Evolutionary conservation across 2,113 vertebrate genomes (phyloP).

Genomic region (Phrynocephalus versicolor): DNA sequence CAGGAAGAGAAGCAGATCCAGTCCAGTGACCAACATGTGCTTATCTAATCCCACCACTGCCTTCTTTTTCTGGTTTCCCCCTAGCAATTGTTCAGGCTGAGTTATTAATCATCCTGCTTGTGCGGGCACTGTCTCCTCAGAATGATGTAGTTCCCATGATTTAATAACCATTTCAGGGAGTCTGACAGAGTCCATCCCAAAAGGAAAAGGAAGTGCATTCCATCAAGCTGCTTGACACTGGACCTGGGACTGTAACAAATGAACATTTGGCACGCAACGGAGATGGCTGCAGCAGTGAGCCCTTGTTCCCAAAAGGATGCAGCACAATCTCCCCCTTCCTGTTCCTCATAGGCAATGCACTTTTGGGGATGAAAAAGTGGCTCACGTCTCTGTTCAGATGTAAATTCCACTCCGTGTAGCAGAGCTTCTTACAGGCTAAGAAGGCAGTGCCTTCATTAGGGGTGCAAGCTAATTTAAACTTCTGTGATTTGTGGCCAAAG

Average conservation of each 20-base stretch:
- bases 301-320: neutral
- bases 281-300: neutral
- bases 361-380: neutral
- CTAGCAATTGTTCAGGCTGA: neutral
- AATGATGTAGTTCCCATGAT: neutral
- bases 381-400: neutral
- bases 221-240: neutral
- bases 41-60: accelerated
- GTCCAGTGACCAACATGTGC: neutral
- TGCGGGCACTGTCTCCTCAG: neutral
- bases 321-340: neutral
- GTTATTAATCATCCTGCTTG: neutral
- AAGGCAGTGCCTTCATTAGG: neutral
- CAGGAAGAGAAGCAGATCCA: neutral
- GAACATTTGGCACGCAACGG: neutral
- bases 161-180: neutral
- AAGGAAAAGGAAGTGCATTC: neutral
- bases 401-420: no score
- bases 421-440: neutral
- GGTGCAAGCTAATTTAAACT: neutral
- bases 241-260: neutral
- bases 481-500: neutral
- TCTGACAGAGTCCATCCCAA: neutral
- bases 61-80: neutral
- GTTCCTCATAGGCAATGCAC: neutral